A percentile compares a stretch with the other conserved stretches of the same genome.
phyloP scores from a whole-genome alignment of 2,113 vertebrate genomes.

The Pseudolaguvia tuberculata region DNA sequence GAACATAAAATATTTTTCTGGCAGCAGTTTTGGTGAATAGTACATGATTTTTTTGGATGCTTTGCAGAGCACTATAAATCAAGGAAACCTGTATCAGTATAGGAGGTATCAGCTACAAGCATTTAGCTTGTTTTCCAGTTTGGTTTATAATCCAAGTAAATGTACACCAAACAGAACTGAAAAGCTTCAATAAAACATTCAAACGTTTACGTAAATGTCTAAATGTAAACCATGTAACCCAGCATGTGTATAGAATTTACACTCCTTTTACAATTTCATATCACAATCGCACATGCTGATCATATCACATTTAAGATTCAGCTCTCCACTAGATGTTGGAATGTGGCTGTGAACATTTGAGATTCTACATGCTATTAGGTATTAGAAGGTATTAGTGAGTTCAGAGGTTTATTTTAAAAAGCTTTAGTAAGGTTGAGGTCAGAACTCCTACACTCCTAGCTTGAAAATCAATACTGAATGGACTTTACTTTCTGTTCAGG shows the following conservation, averaged over 20 bases:
- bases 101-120: too few species aligned
- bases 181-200: not conserved
- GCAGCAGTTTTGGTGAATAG: not conserved
- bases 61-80: not conserved
- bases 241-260: not conserved
- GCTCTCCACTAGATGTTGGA: not conserved
- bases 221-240: not conserved
- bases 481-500: not conserved
- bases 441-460: not conserved
- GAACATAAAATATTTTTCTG: not conserved
- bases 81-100: not conserved
- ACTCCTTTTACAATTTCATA: too few species aligned
- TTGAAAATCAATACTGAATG: not conserved
- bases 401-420: not conserved
- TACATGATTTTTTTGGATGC: not conserved
- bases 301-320: not conserved
- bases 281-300: not conserved
- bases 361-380: not conserved
- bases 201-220: not conserved
- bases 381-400: not conserved
- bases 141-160: not conserved
- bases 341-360: not conserved
- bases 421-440: not conserved
- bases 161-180: not conserved
- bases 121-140: too few species aligned